Base-by-base conservation (phyloP, 2,113 vertebrate genomes). In the Phalacrocorax carbo region DNA sequence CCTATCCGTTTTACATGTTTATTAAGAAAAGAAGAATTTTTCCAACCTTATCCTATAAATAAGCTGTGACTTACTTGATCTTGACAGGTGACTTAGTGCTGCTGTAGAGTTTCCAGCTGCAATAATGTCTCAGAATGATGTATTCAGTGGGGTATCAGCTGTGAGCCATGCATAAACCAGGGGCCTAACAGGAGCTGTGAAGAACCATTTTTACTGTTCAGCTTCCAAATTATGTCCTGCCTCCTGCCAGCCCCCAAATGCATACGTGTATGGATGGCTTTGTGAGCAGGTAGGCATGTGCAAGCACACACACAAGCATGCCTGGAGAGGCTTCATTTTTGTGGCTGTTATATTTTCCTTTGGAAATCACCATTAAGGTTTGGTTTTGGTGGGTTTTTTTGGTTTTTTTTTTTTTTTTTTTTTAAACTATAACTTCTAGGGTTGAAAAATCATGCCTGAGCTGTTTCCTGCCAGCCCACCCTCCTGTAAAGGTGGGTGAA, bases 41-140 rank as follows among this genome's bases (percentile, higher is more conserved):
- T 94, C 82, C 90, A 90, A 52, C 93, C 75, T 96, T 78, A 70
- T 85, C 79, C 66, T 95, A 49, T 95, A 96, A 96, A 86, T 93
- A 96, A 93, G 79, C 78, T 94, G 71, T 70, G 75, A 88, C 75
- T 96, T 97, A 83, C 94, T 85, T 92, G 87, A 60, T 96, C 93
- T 83, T 96, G 95, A 93, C 95, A 97, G 96, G 94, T 94, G 94
- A 95, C 93, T 97, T 95, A 96, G 84, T 90, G 91, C 91, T 83
- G 94, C 93, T 95, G 94, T 96, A 93, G 94, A 90, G 91, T 96
- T 94, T 96, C 95, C 97, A 97, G 96, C 94, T 97, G 95, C 75
- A 96, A 68, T 92, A 91, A 94, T 96, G 93, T 85, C 96, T 97
- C 93, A 96, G 95, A 93, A 94, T 95, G 97, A 97, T 97, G 91